A percentile compares a stretch with the other conserved stretches of the same genome.
Conservation (phyloP, 1,140 invertebrate species). For the Hylyphantes graminicola region DNA sequence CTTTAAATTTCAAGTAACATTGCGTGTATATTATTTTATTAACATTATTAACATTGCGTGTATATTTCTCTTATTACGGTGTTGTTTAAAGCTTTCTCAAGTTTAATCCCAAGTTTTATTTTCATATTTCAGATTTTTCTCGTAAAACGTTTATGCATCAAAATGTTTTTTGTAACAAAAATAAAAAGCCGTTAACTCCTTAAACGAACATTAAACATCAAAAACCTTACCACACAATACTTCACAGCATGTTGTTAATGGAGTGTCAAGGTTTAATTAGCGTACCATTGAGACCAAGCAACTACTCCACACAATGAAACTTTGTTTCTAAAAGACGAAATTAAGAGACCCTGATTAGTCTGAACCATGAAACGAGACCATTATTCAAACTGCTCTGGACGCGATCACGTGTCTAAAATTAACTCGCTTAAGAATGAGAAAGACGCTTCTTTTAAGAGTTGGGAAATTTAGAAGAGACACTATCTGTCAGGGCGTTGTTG, state of each 20-base stretch:
- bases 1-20: no score
- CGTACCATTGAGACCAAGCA: background rate
- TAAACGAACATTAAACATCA: no score
- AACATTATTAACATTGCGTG: no score
- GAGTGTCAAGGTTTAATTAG: constrained; percentile 19
- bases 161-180: no score
- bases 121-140: no score
- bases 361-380: constrained; percentile 3
- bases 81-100: no score
- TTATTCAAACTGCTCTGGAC: constrained; percentile 16
- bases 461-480: background rate
- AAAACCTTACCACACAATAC: background rate
- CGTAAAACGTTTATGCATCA: no score
- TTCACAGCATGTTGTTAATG: no score
- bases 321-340: constrained; percentile 4
- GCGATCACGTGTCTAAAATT: constrained; percentile 15
- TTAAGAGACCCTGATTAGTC: constrained; percentile 36
- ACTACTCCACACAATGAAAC: constrained; percentile 1
- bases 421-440: constrained; percentile 30
- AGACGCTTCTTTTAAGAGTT: constrained; percentile 8
- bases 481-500: background rate
- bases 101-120: no score
- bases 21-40: no score
- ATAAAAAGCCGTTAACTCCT: no score
- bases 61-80: no score